Conservation (phyloP, 1,140 invertebrate genomes). For the Ctenoplectra terminalis region DNA sequence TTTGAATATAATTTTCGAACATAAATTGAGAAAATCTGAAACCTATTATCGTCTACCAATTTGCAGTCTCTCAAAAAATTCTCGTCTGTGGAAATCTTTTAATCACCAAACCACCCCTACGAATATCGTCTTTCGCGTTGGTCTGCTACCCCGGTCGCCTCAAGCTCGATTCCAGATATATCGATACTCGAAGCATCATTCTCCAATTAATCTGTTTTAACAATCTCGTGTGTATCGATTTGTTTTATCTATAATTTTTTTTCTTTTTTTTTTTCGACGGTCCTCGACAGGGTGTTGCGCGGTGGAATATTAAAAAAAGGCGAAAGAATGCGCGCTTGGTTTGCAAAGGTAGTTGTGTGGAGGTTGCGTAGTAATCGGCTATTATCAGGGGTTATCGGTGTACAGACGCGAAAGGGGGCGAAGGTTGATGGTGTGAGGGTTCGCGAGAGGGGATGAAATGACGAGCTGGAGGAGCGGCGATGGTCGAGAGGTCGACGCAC, state of each 20-base stretch:
- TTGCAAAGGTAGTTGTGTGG: constrained; percentile 4
- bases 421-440: constrained; percentile 30
- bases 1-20: too few relatives aligned
- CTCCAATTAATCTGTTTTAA: neutral
- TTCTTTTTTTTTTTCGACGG: constrained; percentile 12
- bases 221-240: neutral
- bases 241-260: constrained; percentile 7
- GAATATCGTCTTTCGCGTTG: neutral
- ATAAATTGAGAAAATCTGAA: too few relatives aligned
- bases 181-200: neutral
- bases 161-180: too few relatives aligned
- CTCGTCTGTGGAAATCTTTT: too few relatives aligned
- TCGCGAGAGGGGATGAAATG: constrained; percentile 30
- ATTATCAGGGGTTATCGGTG: constrained; percentile 78
- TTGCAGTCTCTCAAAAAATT: too few relatives aligned
- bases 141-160: neutral
- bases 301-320: constrained; percentile 30
- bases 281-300: constrained; percentile 15
- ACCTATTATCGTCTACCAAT: too few relatives aligned
- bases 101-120: too few relatives aligned
- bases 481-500: constrained; percentile 63
- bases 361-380: constrained; percentile 61
- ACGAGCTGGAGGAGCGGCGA: constrained; percentile 22
- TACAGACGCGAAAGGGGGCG: constrained; percentile 48
- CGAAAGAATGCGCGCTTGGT: constrained; percentile 44